These are phyloP conservation scores for Corydoras sp. DNA, from an alignment of 2,113 vertebrate species.

Conservation along the genomic window DNA sequence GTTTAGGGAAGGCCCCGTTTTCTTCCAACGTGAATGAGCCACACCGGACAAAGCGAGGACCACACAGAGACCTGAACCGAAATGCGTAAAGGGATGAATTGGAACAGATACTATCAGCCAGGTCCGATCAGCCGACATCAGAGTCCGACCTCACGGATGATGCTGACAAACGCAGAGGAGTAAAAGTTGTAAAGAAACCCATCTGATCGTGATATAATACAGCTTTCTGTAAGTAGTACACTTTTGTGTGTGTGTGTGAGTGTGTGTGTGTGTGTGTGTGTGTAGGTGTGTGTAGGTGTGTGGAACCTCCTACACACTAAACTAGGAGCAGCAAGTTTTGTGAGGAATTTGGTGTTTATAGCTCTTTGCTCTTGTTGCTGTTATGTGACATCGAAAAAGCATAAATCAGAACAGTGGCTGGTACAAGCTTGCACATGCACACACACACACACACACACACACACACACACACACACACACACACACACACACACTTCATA, in stretches of 20 bases:
- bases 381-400: conserved; percentile 76
- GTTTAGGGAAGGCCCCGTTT: no score
- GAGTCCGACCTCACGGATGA: no score
- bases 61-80: no score
- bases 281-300: neutral
- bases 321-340: conserved; percentile 78
- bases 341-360: conserved; percentile 85
- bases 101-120: neutral
- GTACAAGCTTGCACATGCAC: conserved; percentile 84
- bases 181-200: no score
- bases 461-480: conserved; percentile 50
- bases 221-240: neutral
- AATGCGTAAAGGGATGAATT: neutral
- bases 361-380: conserved; percentile 81
- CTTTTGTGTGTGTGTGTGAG: neutral
- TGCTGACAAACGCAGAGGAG: no score
- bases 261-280: neutral
- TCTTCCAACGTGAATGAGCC: no score
- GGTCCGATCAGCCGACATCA: no score
- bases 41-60: no score
- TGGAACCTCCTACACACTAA: conserved; percentile 75
- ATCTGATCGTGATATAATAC: no score
- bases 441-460: conserved; percentile 80
- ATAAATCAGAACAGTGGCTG: conserved; percentile 95
- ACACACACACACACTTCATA: conserved; percentile 29